Base-by-base conservation (phyloP, 2,888 invertebrate genomes). In the Bellardia bayeri region DNA sequence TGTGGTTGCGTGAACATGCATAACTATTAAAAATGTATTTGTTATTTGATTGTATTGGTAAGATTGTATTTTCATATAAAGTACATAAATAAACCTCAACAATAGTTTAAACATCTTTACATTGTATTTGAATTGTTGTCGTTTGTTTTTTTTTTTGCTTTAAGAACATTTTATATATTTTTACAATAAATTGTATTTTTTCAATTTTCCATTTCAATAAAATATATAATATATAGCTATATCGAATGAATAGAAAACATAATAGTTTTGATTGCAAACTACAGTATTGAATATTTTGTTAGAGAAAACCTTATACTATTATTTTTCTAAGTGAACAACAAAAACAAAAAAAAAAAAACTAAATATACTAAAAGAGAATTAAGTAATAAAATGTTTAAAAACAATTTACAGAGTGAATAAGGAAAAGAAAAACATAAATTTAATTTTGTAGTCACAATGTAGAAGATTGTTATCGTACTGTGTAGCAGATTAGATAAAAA, bases 161-260 rank as follows among this genome's bases (percentile, higher is more conserved):
- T 23, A 69, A 61, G 13, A 6, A 63, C 2, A 56, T 64, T 30
- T 64, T 5, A 23, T 45, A 23, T 37, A 68, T 80, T 63, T 42
- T 33, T 54, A 42, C 54, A 63, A 81, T 42, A 81, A 81, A 71
- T 71, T 63, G 71, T 63, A 11, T 30, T 81, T 81, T 45, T 4
- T 45, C 4, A 56, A 81, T 72, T 63, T 71, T 63, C 16, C 14
- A 56, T 5, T 49, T 71, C 72, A 9, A 72, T 72, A 72, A 72
- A 14, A 80, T 71, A 23, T 54, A 7, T 16, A 6, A 11, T 9
- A n/a, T 51, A 45, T 13, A 45, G 13, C 11, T 56, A 23, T 9
- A 56, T 9, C 23, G 56, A 56, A 13, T 9, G 11, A 23, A 56
- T 56, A 56, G 8, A 23, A 56, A 71, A 71, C 30, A 23, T 61